These are phyloP conservation scores for Dichetophora obliterata DNA, from an alignment of 2,888 invertebrate species.

Conservation along the genomic window DNA sequence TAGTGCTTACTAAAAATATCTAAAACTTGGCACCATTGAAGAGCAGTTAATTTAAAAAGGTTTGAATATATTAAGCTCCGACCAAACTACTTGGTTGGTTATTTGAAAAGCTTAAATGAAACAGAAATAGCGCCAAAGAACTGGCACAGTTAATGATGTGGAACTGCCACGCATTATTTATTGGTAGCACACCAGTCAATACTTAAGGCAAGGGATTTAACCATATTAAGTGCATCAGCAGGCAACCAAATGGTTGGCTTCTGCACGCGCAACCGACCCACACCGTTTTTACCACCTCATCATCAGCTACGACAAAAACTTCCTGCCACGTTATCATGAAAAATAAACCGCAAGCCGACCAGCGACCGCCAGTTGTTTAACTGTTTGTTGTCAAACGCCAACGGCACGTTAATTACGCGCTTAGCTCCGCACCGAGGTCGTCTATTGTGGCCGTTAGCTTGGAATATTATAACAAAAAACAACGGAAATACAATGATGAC, in stretches of 20 bases:
- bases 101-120: too few species aligned
- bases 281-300: background rate
- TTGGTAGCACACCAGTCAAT: background rate
- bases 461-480: constrained; percentile 10
- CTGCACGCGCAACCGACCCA: background rate
- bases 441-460: constrained; percentile 19
- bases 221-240: too few species aligned
- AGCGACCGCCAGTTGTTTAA: background rate
- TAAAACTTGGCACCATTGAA: too few species aligned
- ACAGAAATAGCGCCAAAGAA: background rate
- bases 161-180: background rate
- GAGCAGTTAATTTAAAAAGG: too few species aligned
- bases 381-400: constrained; percentile 55
- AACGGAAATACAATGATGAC: constrained; percentile 29
- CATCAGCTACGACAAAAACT: background rate
- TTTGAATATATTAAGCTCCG: too few species aligned
- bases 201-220: background rate
- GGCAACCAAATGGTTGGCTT: too few species aligned
- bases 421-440: constrained; percentile 44
- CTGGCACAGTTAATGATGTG: background rate
- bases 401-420: constrained; percentile 60
- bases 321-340: background rate
- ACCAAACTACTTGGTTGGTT: too few species aligned
- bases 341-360: background rate
- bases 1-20: too few species aligned